Conservation (phyloP, 2,113 vertebrate species). For the Syrrhaptes paradoxus region DNA sequence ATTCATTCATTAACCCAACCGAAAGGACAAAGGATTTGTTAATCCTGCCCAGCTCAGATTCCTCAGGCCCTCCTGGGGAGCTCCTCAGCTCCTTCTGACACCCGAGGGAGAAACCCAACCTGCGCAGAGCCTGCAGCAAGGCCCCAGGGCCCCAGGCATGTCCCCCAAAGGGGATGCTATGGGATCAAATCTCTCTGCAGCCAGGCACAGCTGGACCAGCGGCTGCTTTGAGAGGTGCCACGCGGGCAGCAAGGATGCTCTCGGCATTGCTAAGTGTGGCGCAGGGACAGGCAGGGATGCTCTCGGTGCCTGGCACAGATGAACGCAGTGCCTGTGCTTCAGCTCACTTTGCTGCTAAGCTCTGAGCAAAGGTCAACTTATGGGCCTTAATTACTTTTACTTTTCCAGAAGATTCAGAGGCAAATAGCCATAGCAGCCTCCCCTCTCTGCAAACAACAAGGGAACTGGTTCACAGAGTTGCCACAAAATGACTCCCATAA, state of each 20-base stretch:
- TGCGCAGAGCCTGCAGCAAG: neutral
- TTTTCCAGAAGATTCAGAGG: conserved; percentile 21
- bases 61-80: neutral
- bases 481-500: conserved; percentile 5
- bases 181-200: neutral
- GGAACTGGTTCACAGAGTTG: neutral
- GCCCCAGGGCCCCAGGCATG: neutral
- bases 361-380: neutral
- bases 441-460: conserved; percentile 24
- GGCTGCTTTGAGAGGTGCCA: neutral
- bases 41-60: neutral
- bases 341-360: neutral
- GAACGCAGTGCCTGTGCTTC: neutral
- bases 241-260: neutral
- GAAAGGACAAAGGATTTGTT: neutral
- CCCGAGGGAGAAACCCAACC: neutral
- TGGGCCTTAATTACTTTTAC: conserved; percentile 7
- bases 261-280: too few relatives aligned
- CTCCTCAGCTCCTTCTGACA: neutral
- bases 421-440: conserved; percentile 5
- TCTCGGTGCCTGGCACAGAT: neutral
- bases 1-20: neutral
- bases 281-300: neutral
- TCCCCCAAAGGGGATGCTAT: neutral
- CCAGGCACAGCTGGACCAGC: neutral